Base-by-base conservation (phyloP, 2,797 vertebrate species). In the Lemur catta region DNA sequence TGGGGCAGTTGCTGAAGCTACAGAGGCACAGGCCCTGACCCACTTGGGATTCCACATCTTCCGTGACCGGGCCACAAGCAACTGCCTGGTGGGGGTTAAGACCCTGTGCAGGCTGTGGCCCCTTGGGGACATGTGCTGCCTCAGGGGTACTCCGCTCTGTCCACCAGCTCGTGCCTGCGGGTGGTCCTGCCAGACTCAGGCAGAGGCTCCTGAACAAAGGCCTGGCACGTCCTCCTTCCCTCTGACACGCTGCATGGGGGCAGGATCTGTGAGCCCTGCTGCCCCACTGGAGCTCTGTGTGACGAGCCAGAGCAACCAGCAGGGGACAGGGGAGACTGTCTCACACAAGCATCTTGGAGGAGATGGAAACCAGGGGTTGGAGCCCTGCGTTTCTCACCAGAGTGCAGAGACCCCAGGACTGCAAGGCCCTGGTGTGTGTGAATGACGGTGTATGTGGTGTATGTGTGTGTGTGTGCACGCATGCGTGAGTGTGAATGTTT, bases 91-190 rank as follows among this genome's bases (percentile, higher is more conserved):
- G 2, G 57, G 11, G 88, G 57, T 24, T 76, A 71, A 78, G 38
- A 65, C 71, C 50, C 1, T 4, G 28, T 4, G 3, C 65, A 48
- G 15, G 4, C 48, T 12, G 7, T 20, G 35, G 30, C 2, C 11
- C 7, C 48, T 72, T 0, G 3, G 26, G 33, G 61, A 33, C 61
- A 35, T 1, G 1, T 17, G 26, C 48, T 7, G 2, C 3, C 20
- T 33, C n/a, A 2, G 15, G 15, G 17, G 20, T 7, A n/a, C 55
- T 78, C 57, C 48, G 20, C 30, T 30, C 18, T 57, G 7, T 43
- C 67, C 6, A 61, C 57, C 14, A 24, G 52, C 26, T 11, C 2
- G 10, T 46, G 24, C 46, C 41, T 33, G n/a, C 3, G 12, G 11
- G 41, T 26, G 12, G 17, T 18, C 28, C 17, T 43, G 33, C 33